Conservation (phyloP, 2,797 vertebrate species). For the Triplophysa yarkandensis region DNA sequence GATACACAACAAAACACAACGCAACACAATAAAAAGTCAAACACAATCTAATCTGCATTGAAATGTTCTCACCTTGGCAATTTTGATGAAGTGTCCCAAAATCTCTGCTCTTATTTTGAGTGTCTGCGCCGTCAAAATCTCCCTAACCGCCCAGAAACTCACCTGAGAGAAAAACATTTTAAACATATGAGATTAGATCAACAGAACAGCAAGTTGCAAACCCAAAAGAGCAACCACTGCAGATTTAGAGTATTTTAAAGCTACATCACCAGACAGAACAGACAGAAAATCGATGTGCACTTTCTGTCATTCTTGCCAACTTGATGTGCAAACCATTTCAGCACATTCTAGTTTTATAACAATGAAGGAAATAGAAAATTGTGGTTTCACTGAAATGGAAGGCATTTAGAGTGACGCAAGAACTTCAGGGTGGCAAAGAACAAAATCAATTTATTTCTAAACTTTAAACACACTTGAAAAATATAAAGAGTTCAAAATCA, state of each 20-base stretch:
- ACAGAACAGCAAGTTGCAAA: not conserved
- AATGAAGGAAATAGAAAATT: not conserved
- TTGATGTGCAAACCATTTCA: not conserved
- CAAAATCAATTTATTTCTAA: not conserved
- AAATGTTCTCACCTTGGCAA: constrained; percentile 89
- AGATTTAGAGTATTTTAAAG: not conserved
- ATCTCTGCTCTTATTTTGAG: constrained; percentile 97
- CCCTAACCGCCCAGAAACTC: constrained; percentile 97
- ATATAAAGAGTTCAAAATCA: not conserved
- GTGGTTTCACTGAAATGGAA: not conserved
- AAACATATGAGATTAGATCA: not conserved
- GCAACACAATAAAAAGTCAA: not conserved
- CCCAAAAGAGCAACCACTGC: not conserved
- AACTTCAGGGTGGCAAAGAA: not conserved
- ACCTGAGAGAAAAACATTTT: constrained; percentile 76
- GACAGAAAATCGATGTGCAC: not conserved
- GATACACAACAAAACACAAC: constrained; percentile 8
- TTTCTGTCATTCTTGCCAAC: not conserved
- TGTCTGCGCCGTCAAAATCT: constrained; percentile 94
- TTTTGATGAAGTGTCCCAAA: constrained; percentile 94
- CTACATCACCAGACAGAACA: not conserved
- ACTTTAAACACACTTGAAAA: not conserved
- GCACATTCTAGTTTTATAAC: not conserved
- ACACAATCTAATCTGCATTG: not conserved
- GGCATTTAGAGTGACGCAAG: not conserved